Evolutionary conservation across 1,140 invertebrate species (phyloP).

Genomic region (Amphibalanus amphitrite): DNA sequence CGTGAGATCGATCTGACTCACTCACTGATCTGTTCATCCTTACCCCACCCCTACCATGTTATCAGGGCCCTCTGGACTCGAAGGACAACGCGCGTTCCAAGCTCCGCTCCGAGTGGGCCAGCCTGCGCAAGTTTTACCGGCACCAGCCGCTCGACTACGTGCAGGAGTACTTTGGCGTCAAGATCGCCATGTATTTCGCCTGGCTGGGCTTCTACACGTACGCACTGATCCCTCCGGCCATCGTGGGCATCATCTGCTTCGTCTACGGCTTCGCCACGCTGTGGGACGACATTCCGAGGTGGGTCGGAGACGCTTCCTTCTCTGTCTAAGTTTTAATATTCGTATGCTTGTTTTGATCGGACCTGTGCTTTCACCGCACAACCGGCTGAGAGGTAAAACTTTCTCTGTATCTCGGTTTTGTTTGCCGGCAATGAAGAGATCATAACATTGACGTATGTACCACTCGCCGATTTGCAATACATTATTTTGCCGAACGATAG

Average conservation of each 20-base stretch:
- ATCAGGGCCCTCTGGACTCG: conserved; percentile 13
- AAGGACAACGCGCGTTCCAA: conserved; percentile 23
- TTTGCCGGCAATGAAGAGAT: no score
- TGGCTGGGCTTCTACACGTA: conserved; percentile 98
- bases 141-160: conserved; percentile 78
- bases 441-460: no score
- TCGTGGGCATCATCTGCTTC: conserved; percentile 72
- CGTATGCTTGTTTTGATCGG: no score
- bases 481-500: no score
- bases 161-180: conserved; percentile 83
- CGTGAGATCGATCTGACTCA: no score
- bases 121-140: conserved; percentile 69
- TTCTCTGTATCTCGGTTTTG: no score
- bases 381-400: no score
- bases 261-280: conserved; percentile 70
- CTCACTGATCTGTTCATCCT: no score
- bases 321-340: no score
- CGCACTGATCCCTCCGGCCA: conserved; percentile 67
- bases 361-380: no score
- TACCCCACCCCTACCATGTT: no score
- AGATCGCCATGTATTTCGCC: conserved; percentile 83
- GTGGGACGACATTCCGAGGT: conserved; percentile 67
- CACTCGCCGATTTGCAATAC: no score
- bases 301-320: conserved; percentile 15
- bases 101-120: conserved; percentile 75